Evolutionary conservation across 1,140 invertebrate genomes (phyloP).

Genomic region (Ladona fulva): DNA sequence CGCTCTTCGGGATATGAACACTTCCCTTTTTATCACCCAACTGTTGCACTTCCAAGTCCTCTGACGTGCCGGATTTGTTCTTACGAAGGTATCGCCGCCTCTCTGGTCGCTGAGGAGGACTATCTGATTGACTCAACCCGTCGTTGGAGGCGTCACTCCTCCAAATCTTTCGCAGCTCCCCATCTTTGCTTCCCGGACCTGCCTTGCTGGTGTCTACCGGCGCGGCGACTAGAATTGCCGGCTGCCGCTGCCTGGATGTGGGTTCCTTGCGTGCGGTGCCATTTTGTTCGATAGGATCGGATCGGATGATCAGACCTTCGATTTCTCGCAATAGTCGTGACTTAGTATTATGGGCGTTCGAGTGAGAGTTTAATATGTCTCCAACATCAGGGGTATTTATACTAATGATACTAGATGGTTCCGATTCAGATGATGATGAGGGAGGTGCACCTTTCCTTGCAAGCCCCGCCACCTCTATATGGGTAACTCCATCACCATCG

Average conservation of each 20-base stretch:
- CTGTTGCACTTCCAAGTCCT: not conserved
- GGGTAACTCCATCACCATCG: slow-evolving; percentile 36
- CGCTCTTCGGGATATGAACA: not conserved
- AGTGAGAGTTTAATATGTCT: slow-evolving; percentile 14
- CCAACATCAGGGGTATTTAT: slow-evolving; percentile 30
- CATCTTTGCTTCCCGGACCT: not conserved
- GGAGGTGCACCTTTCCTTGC: slow-evolving; percentile 19
- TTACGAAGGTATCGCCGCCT: slow-evolving; percentile 26
- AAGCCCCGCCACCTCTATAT: slow-evolving; percentile 33
- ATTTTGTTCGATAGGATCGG: slow-evolving; percentile 8
- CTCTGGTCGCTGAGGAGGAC: slow-evolving; percentile 30
- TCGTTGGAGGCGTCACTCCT: not conserved
- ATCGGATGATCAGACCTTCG: slow-evolving; percentile 18
- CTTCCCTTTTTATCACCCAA: not conserved
- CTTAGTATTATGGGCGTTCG: slow-evolving; percentile 30
- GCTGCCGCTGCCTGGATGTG: slow-evolving; percentile 18
- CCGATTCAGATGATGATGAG: not conserved
- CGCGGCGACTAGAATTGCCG: slow-evolving; percentile 18
- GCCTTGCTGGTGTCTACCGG: not conserved
- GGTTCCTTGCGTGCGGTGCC: not conserved
- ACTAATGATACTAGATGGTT: slow-evolving; percentile 29
- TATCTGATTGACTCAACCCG: not conserved
- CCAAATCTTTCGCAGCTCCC: slow-evolving; percentile 18
- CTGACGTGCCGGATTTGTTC: slow-evolving; percentile 28
- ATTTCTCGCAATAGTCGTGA: slow-evolving; percentile 20